Base-by-base conservation (phyloP, 2,797 vertebrate species). In the Limosa lapponica region DNA sequence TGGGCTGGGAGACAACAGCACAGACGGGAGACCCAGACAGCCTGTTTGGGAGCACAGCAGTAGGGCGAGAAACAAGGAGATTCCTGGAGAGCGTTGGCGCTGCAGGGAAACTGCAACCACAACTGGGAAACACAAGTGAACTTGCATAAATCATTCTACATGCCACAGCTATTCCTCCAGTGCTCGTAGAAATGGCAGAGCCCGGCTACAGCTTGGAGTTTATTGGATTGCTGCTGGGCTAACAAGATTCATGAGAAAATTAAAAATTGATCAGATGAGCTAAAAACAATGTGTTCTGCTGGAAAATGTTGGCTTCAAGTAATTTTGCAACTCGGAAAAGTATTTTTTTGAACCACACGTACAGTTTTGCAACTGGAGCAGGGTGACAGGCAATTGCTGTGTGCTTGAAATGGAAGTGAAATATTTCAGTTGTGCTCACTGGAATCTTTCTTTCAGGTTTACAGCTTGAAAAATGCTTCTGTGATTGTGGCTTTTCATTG, bases 231-330 rank as follows among this genome's bases (percentile, higher is more conserved):
- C 88, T 96, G 93, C 92, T 96, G 83, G 86, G 94, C 78, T 93
- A 96, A 91, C 16, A 13, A 95, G 86, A 89, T 95, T 90, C 78
- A 85, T 89, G 78, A 89, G 59, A 82, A 96, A 93, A 96, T 89
- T 90, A 95, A 96, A 96, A 87, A 93, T 93, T 87, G 16, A 89
- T 92, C 93, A 94, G 74, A 95, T 71, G 86, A 92, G 78, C 87
- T 92, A 89, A 92, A 95, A 90, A 77, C 95, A 96, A 90, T 94
- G 88, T 73, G 67, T 89, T 93, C 93, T 87, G n/a, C 57, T 58
- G 69, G 49, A 14, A 91, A 80, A 78, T 34, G 37, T 37, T 87
- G 41, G 49, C 72, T 92, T 93, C 2, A 5, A 95, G 49, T 66
- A 80, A 82, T 87, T 94, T 92, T 90, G 61, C 57, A 92, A 90